Evolutionary conservation across 2,888 invertebrate species (phyloP), one percentile per base, ranked within the genome.

Genomic region (Poecilobothrus nobilitatus): DNA sequence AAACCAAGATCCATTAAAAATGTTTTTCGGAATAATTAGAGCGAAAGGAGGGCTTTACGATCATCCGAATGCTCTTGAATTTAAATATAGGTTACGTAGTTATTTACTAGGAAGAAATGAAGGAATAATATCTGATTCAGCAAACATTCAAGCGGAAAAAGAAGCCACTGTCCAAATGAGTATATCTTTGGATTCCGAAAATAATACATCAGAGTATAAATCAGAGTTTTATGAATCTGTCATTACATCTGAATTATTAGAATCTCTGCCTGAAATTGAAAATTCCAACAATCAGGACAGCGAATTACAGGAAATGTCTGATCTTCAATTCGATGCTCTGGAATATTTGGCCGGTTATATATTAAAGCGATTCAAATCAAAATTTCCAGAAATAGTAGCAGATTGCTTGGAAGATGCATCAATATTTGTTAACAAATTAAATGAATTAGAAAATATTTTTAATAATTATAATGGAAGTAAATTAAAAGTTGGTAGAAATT

Each of bases 291-390:
- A 15, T 33, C 8, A n/a, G 34, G 20, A 10, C 62, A 69, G 53
- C 66, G 63, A 37, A 2, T 15, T 65, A n/a, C 20, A 66, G 21
- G 20, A 70, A 61, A 64, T 71, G 27, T 65, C 69, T 63, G 72
- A 71, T 21, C 63, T 72, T 10, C 61, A 34, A n/a, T 72, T 72
- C 69, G 75, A 74, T 68, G 73, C 73, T 41, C 67, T 75, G 20
- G 72, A 75, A 71, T 73, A 74, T 71, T 69, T 73, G 62, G 71
- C 72, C 18, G 73, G 72, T 12, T 75, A 71, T 68, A 73, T 74
- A 66, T 70, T 73, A 44, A 71, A 73, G 68, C 71, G 68, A 21
- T 34, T 68, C 18, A 68, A 70, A 61, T 66, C 66, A 0, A 68
- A 64, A 53, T 34, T 66, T 15, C 44, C 63, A 8, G 34, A 34